Conservation (phyloP, 2,113 vertebrate species). For the Melanerpes aurifrons region DNA sequence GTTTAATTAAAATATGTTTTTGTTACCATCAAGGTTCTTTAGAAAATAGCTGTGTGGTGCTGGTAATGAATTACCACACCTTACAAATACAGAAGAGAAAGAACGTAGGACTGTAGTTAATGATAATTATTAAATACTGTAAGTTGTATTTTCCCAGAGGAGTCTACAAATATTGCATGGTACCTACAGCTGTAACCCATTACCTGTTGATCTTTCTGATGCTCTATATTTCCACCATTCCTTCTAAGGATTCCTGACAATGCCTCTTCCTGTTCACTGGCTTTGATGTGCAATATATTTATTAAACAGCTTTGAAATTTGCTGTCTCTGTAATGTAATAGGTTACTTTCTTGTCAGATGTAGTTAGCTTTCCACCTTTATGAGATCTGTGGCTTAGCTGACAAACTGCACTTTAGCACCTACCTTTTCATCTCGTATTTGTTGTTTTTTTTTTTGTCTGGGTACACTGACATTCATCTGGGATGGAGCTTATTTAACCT, state of each 20-base stretch:
- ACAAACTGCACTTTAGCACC: not conserved
- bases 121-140: not conserved
- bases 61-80: not conserved
- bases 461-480: not conserved
- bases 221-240: not conserved
- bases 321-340: not conserved
- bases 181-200: not conserved
- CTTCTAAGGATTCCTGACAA: not conserved
- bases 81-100: not conserved
- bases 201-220: not conserved
- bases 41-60: not conserved
- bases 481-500: not conserved
- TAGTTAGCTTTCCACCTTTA: not conserved
- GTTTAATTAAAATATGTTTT: not conserved
- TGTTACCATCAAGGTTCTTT: not conserved
- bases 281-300: not conserved
- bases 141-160: not conserved
- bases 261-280: not conserved
- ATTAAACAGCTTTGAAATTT: not conserved
- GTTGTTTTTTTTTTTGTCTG: not conserved
- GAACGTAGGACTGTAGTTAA: not conserved
- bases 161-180: not conserved
- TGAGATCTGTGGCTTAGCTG: not conserved
- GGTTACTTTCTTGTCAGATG: not conserved
- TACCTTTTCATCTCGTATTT: not conserved